Evolutionary conservation across 2,888 invertebrate species (phyloP).

Genomic region (Osmoderma eremita): DNA sequence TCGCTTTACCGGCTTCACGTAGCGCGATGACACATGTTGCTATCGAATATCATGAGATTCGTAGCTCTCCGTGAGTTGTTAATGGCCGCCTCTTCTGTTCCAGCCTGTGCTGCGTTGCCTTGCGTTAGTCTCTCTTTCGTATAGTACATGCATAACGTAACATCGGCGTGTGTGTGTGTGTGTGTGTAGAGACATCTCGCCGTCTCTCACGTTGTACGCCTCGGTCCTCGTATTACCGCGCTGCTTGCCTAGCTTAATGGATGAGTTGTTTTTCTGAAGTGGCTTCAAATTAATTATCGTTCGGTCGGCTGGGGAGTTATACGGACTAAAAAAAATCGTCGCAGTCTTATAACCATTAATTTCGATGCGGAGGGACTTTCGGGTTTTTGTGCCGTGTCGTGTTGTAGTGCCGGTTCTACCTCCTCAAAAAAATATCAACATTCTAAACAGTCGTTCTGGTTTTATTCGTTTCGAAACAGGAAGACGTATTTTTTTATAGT

Average conservation of each 20-base stretch:
- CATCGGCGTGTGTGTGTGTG: constrained; percentile 31
- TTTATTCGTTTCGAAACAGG: constrained; percentile 38
- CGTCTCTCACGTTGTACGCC: constrained; percentile 29
- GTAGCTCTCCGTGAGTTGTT: constrained; percentile 44
- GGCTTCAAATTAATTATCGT: constrained; percentile 60
- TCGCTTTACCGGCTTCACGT: constrained; percentile 39
- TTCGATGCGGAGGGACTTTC: constrained; percentile 34
- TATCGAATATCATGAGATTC: constrained; percentile 53
- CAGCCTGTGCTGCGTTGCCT: no score
- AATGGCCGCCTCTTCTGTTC: constrained; percentile 41
- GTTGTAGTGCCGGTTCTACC: constrained; percentile 43
- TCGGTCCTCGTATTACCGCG: constrained; percentile 41
- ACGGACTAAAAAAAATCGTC: constrained; percentile 43
- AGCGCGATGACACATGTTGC: constrained; percentile 52
- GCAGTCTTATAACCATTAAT: constrained; percentile 46
- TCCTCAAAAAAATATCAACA: constrained; percentile 43
- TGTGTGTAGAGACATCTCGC: neutral
- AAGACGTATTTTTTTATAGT: constrained; percentile 31
- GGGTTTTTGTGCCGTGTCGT: constrained; percentile 41
- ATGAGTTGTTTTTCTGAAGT: constrained; percentile 61
- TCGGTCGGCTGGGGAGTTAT: constrained; percentile 13
- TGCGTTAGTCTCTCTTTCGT: neutral
- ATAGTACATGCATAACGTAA: no score
- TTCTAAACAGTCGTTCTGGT: constrained; percentile 39
- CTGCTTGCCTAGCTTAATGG: constrained; percentile 59